These are phyloP conservation scores for Archips xylosteana DNA, from an alignment of 2,888 invertebrate genomes.

Conservation along the genomic window DNA sequence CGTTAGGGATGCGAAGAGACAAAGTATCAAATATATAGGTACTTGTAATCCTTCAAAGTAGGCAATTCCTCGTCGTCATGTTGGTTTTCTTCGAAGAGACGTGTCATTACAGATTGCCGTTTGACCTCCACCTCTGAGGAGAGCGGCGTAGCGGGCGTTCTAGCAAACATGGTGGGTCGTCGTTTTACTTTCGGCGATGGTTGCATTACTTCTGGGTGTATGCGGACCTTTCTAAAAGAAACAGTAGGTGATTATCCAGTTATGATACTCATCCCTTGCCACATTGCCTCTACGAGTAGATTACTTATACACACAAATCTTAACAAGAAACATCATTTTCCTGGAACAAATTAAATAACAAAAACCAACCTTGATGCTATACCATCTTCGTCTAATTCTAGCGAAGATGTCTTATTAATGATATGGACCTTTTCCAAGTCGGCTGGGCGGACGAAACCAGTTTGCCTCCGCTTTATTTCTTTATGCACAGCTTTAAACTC, in stretches of 20 bases:
- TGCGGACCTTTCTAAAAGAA: conserved; percentile 59
- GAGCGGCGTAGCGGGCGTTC: conserved; percentile 3
- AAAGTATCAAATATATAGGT: conserved; percentile 5
- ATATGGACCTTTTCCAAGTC: conserved; percentile 53
- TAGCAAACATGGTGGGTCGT: conserved; percentile 53
- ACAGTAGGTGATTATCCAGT: background rate
- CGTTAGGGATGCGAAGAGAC: background rate
- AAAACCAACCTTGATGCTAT: conserved; percentile 7
- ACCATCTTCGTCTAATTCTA: conserved; percentile 45
- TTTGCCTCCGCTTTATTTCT: conserved; percentile 65
- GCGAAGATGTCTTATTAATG: conserved; percentile 41
- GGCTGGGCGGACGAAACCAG: conserved; percentile 63
- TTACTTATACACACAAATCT: no score
- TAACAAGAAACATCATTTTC: no score
- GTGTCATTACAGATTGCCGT: conserved; percentile 59
- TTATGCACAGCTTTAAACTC: conserved; percentile 43
- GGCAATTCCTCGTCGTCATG: conserved; percentile 54
- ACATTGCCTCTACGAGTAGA: no score
- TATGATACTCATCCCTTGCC: no score
- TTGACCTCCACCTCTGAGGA: conserved; percentile 48
- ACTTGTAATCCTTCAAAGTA: conserved; percentile 71
- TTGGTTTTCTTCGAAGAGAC: conserved; percentile 56
- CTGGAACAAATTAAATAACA: background rate
- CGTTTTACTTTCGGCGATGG: conserved; percentile 46
- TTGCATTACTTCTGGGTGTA: conserved; percentile 49